phyloP scores from a whole-genome alignment of 1,140 invertebrate species.

The Cotesia vestalis region DNA sequence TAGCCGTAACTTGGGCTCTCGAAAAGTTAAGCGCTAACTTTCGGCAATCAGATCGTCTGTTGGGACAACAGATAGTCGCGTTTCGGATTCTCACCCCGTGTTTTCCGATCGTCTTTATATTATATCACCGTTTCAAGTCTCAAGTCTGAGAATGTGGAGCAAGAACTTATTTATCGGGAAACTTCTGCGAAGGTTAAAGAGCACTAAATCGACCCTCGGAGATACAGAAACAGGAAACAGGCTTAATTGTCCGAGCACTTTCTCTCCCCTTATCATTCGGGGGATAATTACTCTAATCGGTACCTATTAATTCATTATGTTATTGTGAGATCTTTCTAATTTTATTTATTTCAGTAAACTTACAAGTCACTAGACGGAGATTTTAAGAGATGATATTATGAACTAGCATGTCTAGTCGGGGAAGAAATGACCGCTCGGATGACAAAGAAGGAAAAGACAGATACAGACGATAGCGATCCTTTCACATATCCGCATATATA shows the following conservation, averaged over 20 bases:
- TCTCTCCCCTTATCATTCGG: slow-evolving; percentile 44
- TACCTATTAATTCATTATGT: neutral
- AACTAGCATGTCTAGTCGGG: neutral
- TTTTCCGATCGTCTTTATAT: slow-evolving; percentile 12
- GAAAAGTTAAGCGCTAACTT: slow-evolving; percentile 18
- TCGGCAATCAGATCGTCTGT: slow-evolving; percentile 63
- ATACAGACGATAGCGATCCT: neutral
- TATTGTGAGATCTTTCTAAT: neutral
- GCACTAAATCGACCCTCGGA: slow-evolving; percentile 55
- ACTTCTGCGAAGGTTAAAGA: slow-evolving; percentile 61
- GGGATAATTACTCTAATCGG: slow-evolving; percentile 1
- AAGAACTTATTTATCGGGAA: slow-evolving; percentile 62
- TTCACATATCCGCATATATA: no score
- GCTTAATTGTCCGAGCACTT: slow-evolving; percentile 53
- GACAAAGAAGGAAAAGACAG: slow-evolving; percentile 11
- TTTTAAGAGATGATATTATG: neutral
- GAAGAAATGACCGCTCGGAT: slow-evolving; percentile 29
- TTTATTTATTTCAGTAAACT: slow-evolving; percentile 9
- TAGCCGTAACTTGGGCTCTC: neutral
- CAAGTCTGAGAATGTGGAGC: slow-evolving; percentile 36
- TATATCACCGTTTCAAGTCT: neutral
- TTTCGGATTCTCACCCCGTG: slow-evolving; percentile 27
- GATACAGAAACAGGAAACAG: slow-evolving; percentile 49
- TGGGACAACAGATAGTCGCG: slow-evolving; percentile 52
- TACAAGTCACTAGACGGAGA: neutral